phyloP scores from a whole-genome alignment of 2,888 invertebrate genomes.

The Rotaria macrura region DNA sequence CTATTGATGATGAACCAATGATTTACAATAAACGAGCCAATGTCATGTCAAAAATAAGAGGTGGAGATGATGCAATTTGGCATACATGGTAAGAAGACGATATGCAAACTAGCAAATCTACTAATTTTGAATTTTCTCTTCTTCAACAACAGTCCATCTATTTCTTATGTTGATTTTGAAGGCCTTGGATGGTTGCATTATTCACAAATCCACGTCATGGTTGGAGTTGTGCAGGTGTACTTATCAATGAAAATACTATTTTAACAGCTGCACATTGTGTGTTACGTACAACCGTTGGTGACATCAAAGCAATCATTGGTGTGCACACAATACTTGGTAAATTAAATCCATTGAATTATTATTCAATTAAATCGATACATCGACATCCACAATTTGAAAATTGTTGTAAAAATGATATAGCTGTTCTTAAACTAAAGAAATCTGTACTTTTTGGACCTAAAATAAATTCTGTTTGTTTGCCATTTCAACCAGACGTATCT shows the following conservation, averaged over 20 bases:
- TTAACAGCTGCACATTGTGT: slow-evolving; percentile 11
- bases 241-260: not conserved
- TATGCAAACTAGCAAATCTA: too few species aligned
- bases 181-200: slow-evolving; percentile 15
- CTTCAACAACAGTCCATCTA: too few species aligned
- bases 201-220: not conserved
- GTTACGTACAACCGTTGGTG: not conserved
- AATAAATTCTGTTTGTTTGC: slow-evolving; percentile 10
- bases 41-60: not conserved
- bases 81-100: not conserved
- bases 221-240: slow-evolving; percentile 18
- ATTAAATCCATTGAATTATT: slow-evolving; percentile 17
- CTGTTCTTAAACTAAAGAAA: not conserved
- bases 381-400: not conserved
- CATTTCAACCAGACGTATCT: not conserved
- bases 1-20: not conserved
- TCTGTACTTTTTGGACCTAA: not conserved
- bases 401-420: slow-evolving; percentile 19
- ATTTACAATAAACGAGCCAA: not conserved
- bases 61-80: slow-evolving; percentile 9
- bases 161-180: not conserved
- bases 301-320: slow-evolving; percentile 10
- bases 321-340: slow-evolving; percentile 6
- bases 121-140: too few species aligned
- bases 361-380: slow-evolving; percentile 4